A percentile compares a stretch with the other conserved stretches of the same genome.
Evolutionary conservation across 2,113 vertebrate genomes (phyloP).

Genomic region (Myrmecobius fasciatus): DNA sequence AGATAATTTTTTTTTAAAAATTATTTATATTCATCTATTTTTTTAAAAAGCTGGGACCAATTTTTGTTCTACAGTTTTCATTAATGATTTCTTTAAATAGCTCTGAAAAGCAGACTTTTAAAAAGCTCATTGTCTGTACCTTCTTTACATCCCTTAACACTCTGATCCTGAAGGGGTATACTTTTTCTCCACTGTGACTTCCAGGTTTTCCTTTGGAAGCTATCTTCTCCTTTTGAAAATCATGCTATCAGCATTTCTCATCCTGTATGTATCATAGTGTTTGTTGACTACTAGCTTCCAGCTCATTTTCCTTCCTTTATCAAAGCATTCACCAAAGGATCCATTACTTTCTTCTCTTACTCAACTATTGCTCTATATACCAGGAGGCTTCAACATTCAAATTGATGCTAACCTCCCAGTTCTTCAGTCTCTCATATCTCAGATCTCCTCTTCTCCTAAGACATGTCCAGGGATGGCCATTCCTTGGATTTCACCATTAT

Average conservation of each 20-base stretch:
- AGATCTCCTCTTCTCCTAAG: not conserved
- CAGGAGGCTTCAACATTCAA: not conserved
- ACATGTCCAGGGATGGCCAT: not conserved
- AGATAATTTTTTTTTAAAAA: too few species aligned
- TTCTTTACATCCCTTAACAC: not conserved
- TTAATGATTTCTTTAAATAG: not conserved
- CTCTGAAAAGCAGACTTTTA: not conserved
- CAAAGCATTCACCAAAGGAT: not conserved
- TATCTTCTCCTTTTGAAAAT: not conserved
- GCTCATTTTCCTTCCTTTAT: not conserved
- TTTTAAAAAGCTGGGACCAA: not conserved
- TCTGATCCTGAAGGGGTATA: not conserved
- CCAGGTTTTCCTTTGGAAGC: not conserved
- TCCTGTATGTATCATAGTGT: not conserved
- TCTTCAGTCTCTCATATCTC: not conserved
- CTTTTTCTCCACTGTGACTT: not conserved
- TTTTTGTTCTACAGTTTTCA: not conserved
- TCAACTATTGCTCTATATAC: not conserved
- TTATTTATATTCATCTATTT: too few species aligned
- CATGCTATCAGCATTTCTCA: not conserved
- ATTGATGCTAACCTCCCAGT: not conserved
- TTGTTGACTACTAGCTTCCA: not conserved
- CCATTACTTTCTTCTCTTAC: not conserved
- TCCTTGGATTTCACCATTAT: not conserved
- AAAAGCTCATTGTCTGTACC: not conserved